Conservation (phyloP, 2,888 invertebrate species). For the Linnaemya vulpina region DNA sequence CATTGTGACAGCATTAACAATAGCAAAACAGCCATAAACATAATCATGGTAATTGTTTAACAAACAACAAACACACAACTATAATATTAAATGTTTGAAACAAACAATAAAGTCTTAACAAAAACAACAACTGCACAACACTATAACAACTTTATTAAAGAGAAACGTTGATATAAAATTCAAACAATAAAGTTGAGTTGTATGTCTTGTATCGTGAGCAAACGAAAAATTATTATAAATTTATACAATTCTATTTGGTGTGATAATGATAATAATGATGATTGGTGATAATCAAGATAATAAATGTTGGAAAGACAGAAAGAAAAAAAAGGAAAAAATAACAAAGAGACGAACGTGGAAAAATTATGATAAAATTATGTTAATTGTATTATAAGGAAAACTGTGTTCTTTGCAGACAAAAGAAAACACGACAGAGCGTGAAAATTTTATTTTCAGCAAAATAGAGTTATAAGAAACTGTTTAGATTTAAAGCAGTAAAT, state of each 20-base stretch:
- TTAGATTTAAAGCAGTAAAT: background rate
- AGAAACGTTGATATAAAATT: constrained; percentile 1
- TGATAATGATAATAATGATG: constrained; percentile 53
- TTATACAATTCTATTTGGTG: constrained; percentile 55
- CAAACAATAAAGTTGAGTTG: background rate
- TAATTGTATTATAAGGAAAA: constrained; percentile 53
- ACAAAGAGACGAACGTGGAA: constrained; percentile 2
- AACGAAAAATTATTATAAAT: constrained; percentile 41
- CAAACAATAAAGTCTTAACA: constrained; percentile 17
- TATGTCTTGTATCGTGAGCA: background rate
- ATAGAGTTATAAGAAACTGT: constrained; percentile 1
- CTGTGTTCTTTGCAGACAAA: background rate
- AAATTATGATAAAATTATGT: constrained; percentile 67
- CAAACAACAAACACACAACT: constrained; percentile 49
- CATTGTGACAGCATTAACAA: constrained; percentile 55
- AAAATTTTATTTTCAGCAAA: constrained; percentile 5
- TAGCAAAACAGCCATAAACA: constrained; percentile 32
- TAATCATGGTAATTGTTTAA: constrained; percentile 57
- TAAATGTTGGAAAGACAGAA: constrained; percentile 32
- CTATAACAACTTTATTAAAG: constrained; percentile 17
- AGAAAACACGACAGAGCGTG: constrained; percentile 4
- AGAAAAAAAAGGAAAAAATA: background rate
- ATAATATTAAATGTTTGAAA: constrained; percentile 25
- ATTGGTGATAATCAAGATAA: constrained; percentile 50
- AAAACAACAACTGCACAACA: constrained; percentile 14